Percentiles rank a stretch among this genome's conserved stretches.
phyloP scores from a whole-genome alignment of 2,888 invertebrate species.

The Cordilura impudica region DNA sequence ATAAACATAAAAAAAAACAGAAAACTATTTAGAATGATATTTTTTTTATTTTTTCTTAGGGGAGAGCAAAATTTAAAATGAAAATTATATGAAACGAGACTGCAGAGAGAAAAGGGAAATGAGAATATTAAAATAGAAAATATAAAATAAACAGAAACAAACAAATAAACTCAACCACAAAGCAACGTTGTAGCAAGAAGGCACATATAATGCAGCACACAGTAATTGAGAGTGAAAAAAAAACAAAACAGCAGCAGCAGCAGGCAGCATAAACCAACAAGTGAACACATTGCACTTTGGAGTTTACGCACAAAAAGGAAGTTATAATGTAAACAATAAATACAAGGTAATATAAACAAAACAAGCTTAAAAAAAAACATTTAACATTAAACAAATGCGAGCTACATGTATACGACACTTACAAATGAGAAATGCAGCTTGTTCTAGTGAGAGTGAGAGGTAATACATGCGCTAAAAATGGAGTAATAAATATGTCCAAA shows the following conservation, averaged over 20 bases:
- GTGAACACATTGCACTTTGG: constrained; percentile 56
- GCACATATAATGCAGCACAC: background rate
- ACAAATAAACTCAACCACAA: constrained; percentile 22
- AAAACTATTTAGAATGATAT: background rate
- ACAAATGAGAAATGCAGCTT: constrained; percentile 5
- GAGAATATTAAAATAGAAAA: constrained; percentile 17
- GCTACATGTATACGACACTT: background rate
- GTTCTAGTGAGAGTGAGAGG: background rate
- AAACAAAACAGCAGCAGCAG: constrained; percentile 13
- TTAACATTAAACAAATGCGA: constrained; percentile 26
- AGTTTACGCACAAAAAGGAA: constrained; percentile 57
- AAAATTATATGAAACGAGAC: background rate
- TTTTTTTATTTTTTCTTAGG: background rate
- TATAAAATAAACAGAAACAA: constrained; percentile 28
- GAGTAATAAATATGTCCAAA: too few relatives aligned
- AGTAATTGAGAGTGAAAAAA: constrained; percentile 21
- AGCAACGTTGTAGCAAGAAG: constrained; percentile 43
- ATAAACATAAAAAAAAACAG: background rate
- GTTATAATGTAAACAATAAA: constrained; percentile 61
- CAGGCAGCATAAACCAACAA: constrained; percentile 50
- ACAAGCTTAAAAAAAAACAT: constrained; percentile 6
- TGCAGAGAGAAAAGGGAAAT: background rate
- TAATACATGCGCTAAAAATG: background rate
- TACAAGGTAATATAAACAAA: constrained; percentile 49
- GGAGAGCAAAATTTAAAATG: background rate